Evolutionary conservation across 2,888 invertebrate species (phyloP).

Genomic region (Ceraclea dissimilis): DNA sequence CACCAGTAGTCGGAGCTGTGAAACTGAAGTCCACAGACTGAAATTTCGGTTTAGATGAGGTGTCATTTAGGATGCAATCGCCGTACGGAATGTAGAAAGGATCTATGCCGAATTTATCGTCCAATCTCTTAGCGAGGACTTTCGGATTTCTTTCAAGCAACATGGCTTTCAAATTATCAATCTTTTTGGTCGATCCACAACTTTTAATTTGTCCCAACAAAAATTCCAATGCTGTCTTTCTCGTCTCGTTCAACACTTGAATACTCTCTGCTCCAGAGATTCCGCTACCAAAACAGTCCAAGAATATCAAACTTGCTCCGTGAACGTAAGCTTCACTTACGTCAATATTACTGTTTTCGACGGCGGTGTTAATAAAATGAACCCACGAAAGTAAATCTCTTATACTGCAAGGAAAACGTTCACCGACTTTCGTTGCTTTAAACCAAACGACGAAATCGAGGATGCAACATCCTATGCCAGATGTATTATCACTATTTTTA

Average conservation of each 20-base stretch:
- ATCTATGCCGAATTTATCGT: constrained; percentile 58
- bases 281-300: constrained; percentile 86
- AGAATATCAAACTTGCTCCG: constrained; percentile 84
- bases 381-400: constrained; percentile 92
- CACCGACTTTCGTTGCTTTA: constrained; percentile 60
- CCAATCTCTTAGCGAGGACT: constrained; percentile 36
- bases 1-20: constrained; percentile 67
- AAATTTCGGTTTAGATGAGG: neutral
- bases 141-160: constrained; percentile 34
- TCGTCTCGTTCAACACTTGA: constrained; percentile 39
- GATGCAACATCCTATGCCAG: constrained; percentile 60
- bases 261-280: constrained; percentile 62
- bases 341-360: constrained; percentile 38
- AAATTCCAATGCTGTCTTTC: constrained; percentile 48
- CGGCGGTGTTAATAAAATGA: constrained; percentile 70
- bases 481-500: constrained; percentile 43
- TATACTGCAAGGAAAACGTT: constrained; percentile 77
- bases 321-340: constrained; percentile 70
- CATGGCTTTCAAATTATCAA: constrained; percentile 33
- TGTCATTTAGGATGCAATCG: constrained; percentile 26
- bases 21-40: constrained; percentile 54
- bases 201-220: constrained; percentile 48
- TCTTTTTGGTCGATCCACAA: constrained; percentile 37
- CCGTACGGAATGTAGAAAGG: constrained; percentile 69
- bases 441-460: constrained; percentile 79